Evolutionary conservation across 2,888 invertebrate genomes (phyloP), one percentile per base, ranked within the genome.

Genomic region (Cylindroiulus punctatus): DNA sequence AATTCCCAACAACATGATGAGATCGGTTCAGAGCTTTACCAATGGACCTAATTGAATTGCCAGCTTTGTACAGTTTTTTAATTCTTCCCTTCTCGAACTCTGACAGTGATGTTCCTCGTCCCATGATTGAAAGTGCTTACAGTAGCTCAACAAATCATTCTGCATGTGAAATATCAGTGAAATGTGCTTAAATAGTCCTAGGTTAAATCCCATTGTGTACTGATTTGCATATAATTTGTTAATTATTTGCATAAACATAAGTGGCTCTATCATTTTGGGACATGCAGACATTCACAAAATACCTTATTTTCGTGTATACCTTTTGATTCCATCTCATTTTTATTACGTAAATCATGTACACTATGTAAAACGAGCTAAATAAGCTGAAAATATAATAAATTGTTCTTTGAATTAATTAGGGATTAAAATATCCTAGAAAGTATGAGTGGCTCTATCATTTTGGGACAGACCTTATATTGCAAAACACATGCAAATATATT

Each of bases 1-100:
- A 52, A 52, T 52, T 52, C n/a, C 52, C 52, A n/a, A 52, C 52
- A 52, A 52, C 52, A 52, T 52, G 52, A 52, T 52, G 52, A 52
- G 52, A 52, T 52, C 52, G 52, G 52, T 52, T n/a, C 52, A 52
- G 52, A 52, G 52, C n/a, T 52, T 19, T 52, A 52, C 52, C n/a
- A 19, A 52, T 52, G 52, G 52, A 52, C 52, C 52, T 52, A 52
- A 52, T 52, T 52, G 52, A 52, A 52, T 10, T 52, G 52, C 52
- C 52, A 4, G 52, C n/a, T 52, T 52, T 52, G 52, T 52, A 52
- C 52, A 19, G 52, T 19, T 52, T 12, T 44, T 5, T 44, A 44
- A 44, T 44, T 44, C 44, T 44, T 44, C 44, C 44, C 44, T 44
- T 44, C 4, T 44, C 44, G 12, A 44, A 44, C 44, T 44, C 44